Evolutionary conservation across 2,797 vertebrate genomes (phyloP).

Genomic region (Neoniphon sammara): DNA sequence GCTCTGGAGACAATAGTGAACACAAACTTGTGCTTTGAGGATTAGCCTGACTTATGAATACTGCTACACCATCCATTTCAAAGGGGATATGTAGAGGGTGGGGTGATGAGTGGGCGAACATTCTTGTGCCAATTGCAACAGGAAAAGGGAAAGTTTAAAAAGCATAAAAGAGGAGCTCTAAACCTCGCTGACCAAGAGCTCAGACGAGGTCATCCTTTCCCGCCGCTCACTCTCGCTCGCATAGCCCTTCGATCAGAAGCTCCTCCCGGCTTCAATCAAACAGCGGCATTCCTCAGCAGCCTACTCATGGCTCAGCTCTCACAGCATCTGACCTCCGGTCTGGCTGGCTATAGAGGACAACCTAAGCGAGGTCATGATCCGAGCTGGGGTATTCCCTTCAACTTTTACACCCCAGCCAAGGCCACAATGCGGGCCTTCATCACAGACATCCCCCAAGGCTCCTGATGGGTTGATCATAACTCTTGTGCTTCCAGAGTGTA

Average conservation of each 20-base stretch:
- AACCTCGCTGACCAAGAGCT: conserved; percentile 42
- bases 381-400: conserved; percentile 59
- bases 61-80: conserved; percentile 31
- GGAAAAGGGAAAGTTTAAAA: conserved; percentile 49
- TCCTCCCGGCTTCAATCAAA: conserved; percentile 62
- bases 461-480: conserved; percentile 50
- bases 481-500: conserved; percentile 59
- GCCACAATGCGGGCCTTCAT: conserved; percentile 79
- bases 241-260: conserved; percentile 67
- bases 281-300: conserved; percentile 65
- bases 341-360: conserved; percentile 45
- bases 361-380: conserved; percentile 66
- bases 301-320: conserved; percentile 56
- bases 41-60: background rate
- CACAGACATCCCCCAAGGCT: conserved; percentile 54
- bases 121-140: conserved; percentile 47
- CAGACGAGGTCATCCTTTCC: conserved; percentile 52
- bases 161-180: conserved; percentile 48
- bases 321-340: conserved; percentile 63
- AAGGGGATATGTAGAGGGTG: conserved; percentile 8
- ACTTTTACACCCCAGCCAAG: conserved; percentile 46
- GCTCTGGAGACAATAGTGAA: background rate
- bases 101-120: conserved; percentile 33
- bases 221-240: conserved; percentile 46
- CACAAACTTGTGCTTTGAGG: background rate